Conservation (phyloP, 2,113 vertebrate species). For the Nothocercus nigrocapillus region DNA sequence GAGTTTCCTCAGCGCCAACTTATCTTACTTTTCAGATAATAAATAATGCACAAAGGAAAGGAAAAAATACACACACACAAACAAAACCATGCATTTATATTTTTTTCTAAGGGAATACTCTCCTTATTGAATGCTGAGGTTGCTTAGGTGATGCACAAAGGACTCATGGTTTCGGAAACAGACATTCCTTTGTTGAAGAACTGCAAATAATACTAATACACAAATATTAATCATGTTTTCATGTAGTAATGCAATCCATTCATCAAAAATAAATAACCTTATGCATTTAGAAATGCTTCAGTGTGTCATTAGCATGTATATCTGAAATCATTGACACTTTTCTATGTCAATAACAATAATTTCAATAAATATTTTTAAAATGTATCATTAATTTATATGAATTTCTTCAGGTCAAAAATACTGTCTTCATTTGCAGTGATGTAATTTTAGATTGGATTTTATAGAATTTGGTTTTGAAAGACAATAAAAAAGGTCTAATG, state of each 20-base stretch:
- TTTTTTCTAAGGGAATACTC: neutral
- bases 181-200: neutral
- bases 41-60: constrained; percentile 58
- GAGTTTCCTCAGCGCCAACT: constrained; percentile 27
- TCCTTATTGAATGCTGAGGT: neutral
- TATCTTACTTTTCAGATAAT: constrained; percentile 55
- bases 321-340: neutral
- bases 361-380: neutral
- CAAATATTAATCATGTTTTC: constrained; percentile 41
- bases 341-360: neutral
- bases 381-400: neutral
- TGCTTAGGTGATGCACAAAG: neutral
- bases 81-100: neutral
- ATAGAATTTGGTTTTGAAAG: neutral
- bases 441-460: neutral
- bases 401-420: neutral
- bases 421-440: neutral
- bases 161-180: neutral
- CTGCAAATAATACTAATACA: neutral
- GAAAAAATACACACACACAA: neutral
- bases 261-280: neutral
- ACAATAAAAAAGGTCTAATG: neutral
- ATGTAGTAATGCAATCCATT: neutral
- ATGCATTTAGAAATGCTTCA: neutral
- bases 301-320: neutral